phyloP scores from a whole-genome alignment of 1,140 invertebrate genomes.

The Bathynomus jamesi region DNA sequence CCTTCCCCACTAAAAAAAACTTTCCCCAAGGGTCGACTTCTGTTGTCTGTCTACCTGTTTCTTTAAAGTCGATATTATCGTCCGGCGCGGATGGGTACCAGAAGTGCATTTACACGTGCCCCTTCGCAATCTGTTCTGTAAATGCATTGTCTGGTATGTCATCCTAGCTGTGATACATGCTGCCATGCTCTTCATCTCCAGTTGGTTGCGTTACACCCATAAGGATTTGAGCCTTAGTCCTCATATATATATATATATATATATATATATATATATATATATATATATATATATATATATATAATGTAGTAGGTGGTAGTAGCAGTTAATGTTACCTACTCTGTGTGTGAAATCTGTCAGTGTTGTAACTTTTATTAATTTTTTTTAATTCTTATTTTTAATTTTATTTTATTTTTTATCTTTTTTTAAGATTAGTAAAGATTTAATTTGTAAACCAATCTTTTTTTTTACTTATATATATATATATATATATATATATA shows the following conservation, averaged over 20 bases:
- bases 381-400: no score
- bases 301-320: no score
- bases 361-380: no score
- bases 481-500: not conserved
- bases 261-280: not conserved
- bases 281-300: not conserved
- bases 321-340: no score
- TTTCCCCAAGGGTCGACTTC: no score
- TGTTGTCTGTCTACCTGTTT: not conserved
- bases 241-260: not conserved
- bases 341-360: no score
- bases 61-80: no score
- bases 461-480: not conserved
- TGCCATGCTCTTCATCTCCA: not conserved
- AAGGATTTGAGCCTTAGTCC: not conserved
- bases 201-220: no score
- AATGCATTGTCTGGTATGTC: conserved; percentile 1
- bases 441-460: not conserved
- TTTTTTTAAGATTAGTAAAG: not conserved
- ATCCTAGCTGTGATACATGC: not conserved
- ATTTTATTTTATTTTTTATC: no score
- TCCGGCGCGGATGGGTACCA: not conserved
- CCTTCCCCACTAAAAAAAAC: not conserved
- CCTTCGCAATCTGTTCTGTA: not conserved
- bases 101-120: not conserved